These are phyloP conservation scores for Streptopelia turtur DNA, from an alignment of 2,797 vertebrate species.

Conservation along the genomic window DNA sequence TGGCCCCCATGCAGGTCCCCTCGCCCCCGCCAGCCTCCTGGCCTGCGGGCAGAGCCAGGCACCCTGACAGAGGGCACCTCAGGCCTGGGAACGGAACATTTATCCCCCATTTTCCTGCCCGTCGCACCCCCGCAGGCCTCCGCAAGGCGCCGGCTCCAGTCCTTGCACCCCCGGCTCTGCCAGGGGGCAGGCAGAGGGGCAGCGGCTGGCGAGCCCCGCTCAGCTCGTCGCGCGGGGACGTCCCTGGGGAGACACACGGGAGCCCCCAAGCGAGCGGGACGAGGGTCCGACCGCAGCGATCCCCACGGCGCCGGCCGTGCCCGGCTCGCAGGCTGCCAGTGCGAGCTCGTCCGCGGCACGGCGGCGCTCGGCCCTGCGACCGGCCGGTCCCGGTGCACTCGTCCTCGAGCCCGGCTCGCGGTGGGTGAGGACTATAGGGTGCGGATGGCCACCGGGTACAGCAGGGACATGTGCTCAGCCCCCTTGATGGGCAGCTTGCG, in stretches of 20 bases:
- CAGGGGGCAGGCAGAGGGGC: not conserved
- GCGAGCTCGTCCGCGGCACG: not conserved
- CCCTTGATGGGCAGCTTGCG: slow-evolving; percentile 99
- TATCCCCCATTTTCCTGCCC: not conserved
- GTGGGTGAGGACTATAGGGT: slow-evolving; percentile 84
- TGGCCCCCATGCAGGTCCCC: rapidly evolving
- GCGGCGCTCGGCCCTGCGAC: rapidly evolving
- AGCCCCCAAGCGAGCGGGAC: not conserved
- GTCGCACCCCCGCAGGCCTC: not conserved
- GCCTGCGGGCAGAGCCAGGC: not conserved
- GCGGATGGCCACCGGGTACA: slow-evolving; percentile 96
- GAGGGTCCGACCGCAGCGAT: not conserved
- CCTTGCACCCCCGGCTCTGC: not conserved
- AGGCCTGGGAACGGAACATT: not conserved
- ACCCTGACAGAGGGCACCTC: not conserved
- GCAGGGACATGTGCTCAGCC: slow-evolving; percentile 97
- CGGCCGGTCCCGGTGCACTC: not conserved
- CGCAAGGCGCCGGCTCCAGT: not conserved
- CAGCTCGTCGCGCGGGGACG: not conserved
- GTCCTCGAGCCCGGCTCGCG: not conserved
- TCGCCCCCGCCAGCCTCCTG: not conserved
- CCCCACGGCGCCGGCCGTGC: not conserved
- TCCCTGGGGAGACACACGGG: rapidly evolving
- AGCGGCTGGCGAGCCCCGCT: rapidly evolving
- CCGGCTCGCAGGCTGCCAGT: not conserved